These are phyloP conservation scores for Strix aluco DNA, from an alignment of 2,113 vertebrate species.

Conservation along the genomic window DNA sequence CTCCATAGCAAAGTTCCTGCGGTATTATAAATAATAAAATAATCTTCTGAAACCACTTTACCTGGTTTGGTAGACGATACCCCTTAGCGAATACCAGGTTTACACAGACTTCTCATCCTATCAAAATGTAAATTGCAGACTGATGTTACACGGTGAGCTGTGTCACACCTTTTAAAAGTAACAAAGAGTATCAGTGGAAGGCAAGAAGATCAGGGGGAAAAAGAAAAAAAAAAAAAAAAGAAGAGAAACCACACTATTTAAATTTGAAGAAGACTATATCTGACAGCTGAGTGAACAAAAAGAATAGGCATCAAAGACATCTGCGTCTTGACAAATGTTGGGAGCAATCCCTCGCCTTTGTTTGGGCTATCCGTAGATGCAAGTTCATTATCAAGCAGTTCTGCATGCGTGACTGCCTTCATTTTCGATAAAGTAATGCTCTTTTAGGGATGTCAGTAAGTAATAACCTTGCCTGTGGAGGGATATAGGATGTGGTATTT, in stretches of 20 bases:
- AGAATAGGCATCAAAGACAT: background rate
- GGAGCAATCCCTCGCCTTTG: conserved; percentile 1
- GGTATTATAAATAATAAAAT: background rate
- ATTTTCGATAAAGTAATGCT: background rate
- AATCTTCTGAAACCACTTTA: background rate
- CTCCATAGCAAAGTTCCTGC: background rate
- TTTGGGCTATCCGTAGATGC: background rate
- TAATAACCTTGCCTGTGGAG: background rate
- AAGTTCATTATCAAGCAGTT: background rate
- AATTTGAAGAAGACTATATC: background rate
- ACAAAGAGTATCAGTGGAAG: background rate
- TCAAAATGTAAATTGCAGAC: conserved; percentile 15
- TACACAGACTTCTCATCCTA: background rate
- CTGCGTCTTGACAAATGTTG: background rate
- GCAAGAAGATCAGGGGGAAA: background rate
- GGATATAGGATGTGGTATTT: background rate
- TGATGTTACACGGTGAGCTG: background rate
- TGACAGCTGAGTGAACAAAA: conserved; percentile 35
- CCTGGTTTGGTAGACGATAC: background rate
- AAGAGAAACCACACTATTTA: background rate
- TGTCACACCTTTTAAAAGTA: background rate
- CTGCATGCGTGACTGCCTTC: background rate
- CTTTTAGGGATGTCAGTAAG: background rate
- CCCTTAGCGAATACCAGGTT: background rate
- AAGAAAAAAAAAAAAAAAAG: background rate